phyloP scores from a whole-genome alignment of 2,797 vertebrate species.

The Danio jaintianensis region DNA sequence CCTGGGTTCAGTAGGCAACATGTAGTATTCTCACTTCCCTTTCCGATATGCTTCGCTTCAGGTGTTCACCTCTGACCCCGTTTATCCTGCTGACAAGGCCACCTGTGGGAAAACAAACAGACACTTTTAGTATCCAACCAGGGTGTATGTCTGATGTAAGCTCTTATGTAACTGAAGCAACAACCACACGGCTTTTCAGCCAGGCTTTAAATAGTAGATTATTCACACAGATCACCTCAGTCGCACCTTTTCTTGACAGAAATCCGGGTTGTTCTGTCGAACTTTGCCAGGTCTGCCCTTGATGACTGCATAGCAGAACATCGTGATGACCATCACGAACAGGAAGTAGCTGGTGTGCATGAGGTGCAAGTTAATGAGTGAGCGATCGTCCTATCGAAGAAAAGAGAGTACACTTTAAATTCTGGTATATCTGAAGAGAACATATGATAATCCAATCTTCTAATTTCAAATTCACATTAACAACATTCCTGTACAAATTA shows the following conservation, averaged over 20 bases:
- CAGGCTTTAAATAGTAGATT: not conserved
- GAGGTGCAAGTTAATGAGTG: constrained; percentile 97
- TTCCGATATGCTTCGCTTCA: constrained; percentile 70
- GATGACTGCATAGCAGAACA: constrained; percentile 99
- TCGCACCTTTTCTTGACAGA: constrained; percentile 93
- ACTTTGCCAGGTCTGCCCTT: constrained; percentile 96
- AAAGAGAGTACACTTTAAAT: not conserved
- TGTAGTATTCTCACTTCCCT: constrained; percentile 72
- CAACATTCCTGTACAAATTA: no score
- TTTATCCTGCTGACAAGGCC: constrained; percentile 93
- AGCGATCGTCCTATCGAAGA: constrained; percentile 90
- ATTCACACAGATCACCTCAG: not conserved
- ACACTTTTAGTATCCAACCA: not conserved
- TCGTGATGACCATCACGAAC: constrained; percentile 99
- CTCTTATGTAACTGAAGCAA: not conserved
- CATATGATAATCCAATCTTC: no score
- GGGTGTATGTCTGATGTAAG: not conserved
- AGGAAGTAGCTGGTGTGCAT: constrained; percentile 99
- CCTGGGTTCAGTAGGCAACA: constrained; percentile 89
- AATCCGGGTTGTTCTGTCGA: constrained; percentile 89
- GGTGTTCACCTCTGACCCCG: constrained; percentile 34
- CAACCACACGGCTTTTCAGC: not conserved
- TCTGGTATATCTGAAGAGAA: no score
- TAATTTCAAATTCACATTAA: no score
- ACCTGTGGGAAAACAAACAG: constrained; percentile 78